Base-by-base conservation (phyloP, 2,797 vertebrate genomes). In the Falco cherrug region DNA sequence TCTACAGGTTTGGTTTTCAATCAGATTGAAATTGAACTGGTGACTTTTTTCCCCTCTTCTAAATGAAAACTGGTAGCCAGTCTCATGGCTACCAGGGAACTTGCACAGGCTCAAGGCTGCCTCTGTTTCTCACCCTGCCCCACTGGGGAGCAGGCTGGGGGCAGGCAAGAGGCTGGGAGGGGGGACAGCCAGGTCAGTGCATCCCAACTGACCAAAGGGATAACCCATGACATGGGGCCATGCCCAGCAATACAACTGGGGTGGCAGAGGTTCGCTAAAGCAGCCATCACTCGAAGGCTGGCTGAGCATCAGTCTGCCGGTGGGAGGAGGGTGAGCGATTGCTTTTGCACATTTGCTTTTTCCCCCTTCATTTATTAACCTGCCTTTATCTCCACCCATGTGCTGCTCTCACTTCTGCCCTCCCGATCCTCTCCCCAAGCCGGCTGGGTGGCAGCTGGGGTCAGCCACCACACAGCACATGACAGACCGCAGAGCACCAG, bases 401-500 rank as follows among this genome's bases (percentile, higher is more conserved):
- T 80, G 15, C 35, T 41, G 29, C 28, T 86, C 48, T 61, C 4
- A 21, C 8, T 37, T 29, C 37, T 51, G 12, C 43, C 22, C 22
- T 77, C 31, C 31, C 0, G 0, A 37, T 47, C 14, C 15, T 60
- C 6, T 25, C 25, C 22, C 25, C n/a, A n/a, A 14, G 4, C 29
- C 0, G 0, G 15, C 50, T 28, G 26, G 28, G 53, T 28, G 16
- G 8, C 16, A 12, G 48, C 19, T 10, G 1, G 13, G n/a, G 24
- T 29, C 41, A 71, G 17, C 43, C 22, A 50, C 47, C 47, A 15
- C 47, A 47, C 24, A 18, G 10, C 5, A 6, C 16, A 9, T 19
- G 11, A 15, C 45, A n/a, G 20, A 39, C 9, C 1, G 1, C 25
- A 33, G 67, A 47, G 57, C 24, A 11, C 21, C 21, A 13, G n/a